Evolutionary conservation across 1,140 invertebrate genomes (phyloP).

Genomic region (Anastrepha ludens): DNA sequence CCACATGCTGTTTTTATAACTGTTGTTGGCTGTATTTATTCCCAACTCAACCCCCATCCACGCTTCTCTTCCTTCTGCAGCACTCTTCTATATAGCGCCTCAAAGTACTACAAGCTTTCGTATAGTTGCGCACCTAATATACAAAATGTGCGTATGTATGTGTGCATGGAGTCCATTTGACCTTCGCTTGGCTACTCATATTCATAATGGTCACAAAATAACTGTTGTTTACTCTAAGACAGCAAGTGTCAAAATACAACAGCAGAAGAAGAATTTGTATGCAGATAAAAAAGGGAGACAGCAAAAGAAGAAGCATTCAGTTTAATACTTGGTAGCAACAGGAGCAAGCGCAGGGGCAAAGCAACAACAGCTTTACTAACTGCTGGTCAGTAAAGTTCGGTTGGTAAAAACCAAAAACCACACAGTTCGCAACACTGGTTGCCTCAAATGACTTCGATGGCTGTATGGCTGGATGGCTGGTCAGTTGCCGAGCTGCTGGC

Average conservation of each 20-base stretch:
- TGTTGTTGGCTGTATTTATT: background rate
- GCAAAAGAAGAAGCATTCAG: slow-evolving; percentile 5
- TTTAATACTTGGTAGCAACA: background rate
- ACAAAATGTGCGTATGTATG: background rate
- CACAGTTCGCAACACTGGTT: slow-evolving; percentile 33
- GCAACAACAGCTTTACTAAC: background rate
- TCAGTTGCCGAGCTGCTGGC: slow-evolving; percentile 59
- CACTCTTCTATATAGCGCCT: background rate
- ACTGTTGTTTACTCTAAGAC: slow-evolving; percentile 68
- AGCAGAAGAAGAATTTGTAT: background rate
- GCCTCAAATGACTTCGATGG: slow-evolving; percentile 9
- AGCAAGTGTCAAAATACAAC: slow-evolving; percentile 71
- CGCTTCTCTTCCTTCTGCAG: background rate
- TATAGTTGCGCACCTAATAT: background rate
- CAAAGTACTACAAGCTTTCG: background rate
- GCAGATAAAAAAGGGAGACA: background rate
- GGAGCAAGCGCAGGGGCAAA: background rate
- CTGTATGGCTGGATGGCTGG: background rate
- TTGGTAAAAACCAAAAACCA: slow-evolving; percentile 46
- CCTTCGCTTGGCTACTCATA: slow-evolving; percentile 71
- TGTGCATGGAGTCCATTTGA: slow-evolving; percentile 55
- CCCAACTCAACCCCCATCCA: background rate
- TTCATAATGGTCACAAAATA: slow-evolving; percentile 63
- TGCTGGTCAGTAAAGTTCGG: slow-evolving; percentile 35
- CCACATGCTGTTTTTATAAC: background rate